Evolutionary conservation across 2,797 vertebrate species (phyloP).

Genomic region (Zenarchopterus dispar): DNA sequence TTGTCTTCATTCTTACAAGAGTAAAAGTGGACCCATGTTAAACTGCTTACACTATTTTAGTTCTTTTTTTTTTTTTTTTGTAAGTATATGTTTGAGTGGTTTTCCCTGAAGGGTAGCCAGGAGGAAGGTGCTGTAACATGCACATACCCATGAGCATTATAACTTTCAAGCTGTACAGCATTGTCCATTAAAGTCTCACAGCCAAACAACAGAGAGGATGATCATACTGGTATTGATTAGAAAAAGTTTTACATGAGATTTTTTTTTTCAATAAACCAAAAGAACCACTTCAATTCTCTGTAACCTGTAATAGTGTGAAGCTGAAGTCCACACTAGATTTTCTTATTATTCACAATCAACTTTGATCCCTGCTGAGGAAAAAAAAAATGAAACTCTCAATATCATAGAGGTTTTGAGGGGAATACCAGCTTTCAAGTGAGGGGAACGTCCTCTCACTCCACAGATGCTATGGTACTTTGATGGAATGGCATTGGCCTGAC

Average conservation of each 20-base stretch:
- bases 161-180: neutral
- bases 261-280: too few species aligned
- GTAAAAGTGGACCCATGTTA: too few species aligned
- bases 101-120: neutral
- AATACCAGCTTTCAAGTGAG: neutral
- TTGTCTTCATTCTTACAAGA: too few species aligned
- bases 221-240: too few species aligned
- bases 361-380: neutral
- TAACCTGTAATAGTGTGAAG: too few species aligned
- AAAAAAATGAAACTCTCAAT: neutral
- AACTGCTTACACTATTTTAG: too few species aligned
- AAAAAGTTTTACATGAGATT: too few species aligned
- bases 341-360: neutral
- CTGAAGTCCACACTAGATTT: too few species aligned
- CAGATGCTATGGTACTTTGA: neutral
- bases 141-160: neutral
- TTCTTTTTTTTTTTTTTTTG: neutral
- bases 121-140: too few species aligned
- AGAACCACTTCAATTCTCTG: too few species aligned
- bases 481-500: conserved; percentile 11
- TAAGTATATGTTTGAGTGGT: neutral
- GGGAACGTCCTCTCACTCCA: neutral
- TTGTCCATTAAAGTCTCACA: too few species aligned
- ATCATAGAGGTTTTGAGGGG: neutral
- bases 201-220: too few species aligned